A percentile compares a stretch with the other conserved stretches of the same genome.
phyloP scores from a whole-genome alignment of 2,113 vertebrate genomes.

The Mormyrus lacerda region DNA sequence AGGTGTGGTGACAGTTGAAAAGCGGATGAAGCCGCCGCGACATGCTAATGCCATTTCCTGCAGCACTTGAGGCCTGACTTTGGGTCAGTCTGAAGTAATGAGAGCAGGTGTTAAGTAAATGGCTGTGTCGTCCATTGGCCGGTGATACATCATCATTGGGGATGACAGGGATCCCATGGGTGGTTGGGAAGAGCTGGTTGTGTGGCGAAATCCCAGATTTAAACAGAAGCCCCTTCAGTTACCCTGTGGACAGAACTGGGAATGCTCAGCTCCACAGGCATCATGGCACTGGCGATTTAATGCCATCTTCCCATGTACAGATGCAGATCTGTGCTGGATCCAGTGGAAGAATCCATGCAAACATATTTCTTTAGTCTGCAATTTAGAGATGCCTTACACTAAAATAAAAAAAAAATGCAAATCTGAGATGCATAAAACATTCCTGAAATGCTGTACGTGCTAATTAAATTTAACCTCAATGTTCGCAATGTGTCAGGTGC shows the following conservation, averaged over 20 bases:
- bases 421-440: background rate
- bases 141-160: conserved; percentile 4
- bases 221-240: background rate
- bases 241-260: background rate
- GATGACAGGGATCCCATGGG: background rate
- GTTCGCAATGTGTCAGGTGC: background rate
- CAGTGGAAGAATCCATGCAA: background rate
- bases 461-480: background rate
- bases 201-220: background rate
- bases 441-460: background rate
- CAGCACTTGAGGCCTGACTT: background rate
- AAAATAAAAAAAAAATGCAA: background rate
- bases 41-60: background rate
- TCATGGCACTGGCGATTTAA: background rate
- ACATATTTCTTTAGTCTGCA: background rate
- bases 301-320: background rate
- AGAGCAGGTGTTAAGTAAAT: conserved; percentile 15
- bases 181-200: background rate
- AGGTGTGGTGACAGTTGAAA: background rate
- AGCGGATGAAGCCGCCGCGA: background rate
- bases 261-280: background rate
- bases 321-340: background rate
- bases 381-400: background rate
- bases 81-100: conserved; percentile 13
- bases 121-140: background rate